phyloP scores from a whole-genome alignment of 2,797 vertebrate species.

The Arnoldichthys spilopterus region DNA sequence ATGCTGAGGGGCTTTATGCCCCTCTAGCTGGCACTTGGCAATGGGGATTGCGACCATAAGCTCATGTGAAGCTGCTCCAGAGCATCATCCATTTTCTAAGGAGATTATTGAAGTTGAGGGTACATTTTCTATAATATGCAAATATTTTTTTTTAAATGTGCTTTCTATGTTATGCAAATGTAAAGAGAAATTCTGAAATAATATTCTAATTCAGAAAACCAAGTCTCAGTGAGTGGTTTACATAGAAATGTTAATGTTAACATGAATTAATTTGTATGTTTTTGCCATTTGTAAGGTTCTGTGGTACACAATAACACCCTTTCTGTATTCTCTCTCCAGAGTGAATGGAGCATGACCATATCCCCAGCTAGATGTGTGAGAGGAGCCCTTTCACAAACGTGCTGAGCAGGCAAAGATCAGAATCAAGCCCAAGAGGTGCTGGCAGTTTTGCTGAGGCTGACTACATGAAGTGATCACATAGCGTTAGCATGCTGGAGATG shows the following conservation, averaged over 20 bases:
- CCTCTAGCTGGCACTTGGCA: no score
- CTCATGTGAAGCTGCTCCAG: no score
- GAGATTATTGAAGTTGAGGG: no score
- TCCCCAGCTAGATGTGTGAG: neutral
- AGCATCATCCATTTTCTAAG: no score
- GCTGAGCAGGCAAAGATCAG: neutral
- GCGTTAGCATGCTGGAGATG: slow-evolving; percentile 5
- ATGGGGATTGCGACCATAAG: no score
- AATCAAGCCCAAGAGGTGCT: neutral
- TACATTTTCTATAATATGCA: no score
- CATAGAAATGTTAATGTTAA: no score
- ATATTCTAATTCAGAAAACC: no score
- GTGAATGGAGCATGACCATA: neutral
- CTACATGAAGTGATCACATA: neutral
- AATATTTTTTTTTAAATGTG: no score
- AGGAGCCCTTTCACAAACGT: neutral
- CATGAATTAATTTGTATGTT: neutral
- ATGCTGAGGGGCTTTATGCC: no score
- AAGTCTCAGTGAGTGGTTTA: neutral
- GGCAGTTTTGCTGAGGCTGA: neutral
- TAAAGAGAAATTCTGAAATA: neutral
- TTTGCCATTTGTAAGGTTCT: no score
- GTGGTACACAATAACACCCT: slow-evolving; percentile 34
- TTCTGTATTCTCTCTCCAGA: slow-evolving; percentile 15
- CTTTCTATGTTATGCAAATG: neutral